Evolutionary conservation across 1,140 invertebrate genomes (phyloP).

Genomic region (Scylla paramamosain): DNA sequence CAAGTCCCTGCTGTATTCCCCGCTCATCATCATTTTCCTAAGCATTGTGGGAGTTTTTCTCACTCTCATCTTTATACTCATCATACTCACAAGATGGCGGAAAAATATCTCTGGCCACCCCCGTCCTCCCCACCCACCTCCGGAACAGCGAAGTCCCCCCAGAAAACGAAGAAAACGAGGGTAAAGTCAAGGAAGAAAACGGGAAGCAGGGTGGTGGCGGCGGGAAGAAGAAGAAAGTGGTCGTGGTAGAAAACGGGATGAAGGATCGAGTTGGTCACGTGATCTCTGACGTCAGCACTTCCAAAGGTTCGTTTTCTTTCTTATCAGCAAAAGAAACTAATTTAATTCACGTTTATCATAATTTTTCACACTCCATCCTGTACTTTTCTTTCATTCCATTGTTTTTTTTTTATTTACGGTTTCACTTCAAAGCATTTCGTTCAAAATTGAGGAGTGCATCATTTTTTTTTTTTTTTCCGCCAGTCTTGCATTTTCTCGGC

Average conservation of each 20-base stretch:
- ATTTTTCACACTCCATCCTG: neutral
- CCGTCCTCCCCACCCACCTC: neutral
- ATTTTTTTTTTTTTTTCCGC: neutral
- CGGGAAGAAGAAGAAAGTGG: conserved; percentile 61
- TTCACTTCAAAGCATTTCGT: too few relatives aligned
- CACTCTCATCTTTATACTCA: conserved; percentile 64
- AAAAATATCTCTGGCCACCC: conserved; percentile 47
- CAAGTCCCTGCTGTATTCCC: conserved; percentile 70
- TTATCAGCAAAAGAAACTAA: neutral
- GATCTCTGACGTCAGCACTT: neutral
- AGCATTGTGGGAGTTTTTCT: conserved; percentile 71
- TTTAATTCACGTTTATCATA: too few relatives aligned
- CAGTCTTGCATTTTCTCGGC: neutral
- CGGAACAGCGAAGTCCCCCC: neutral
- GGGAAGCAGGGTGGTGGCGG: neutral
- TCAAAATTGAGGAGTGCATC: too few relatives aligned
- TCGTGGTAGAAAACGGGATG: conserved; percentile 56
- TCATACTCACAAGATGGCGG: conserved; percentile 68
- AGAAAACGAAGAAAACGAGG: conserved; percentile 14
- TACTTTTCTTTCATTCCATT: neutral
- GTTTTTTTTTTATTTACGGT: neutral
- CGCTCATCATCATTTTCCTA: conserved; percentile 74
- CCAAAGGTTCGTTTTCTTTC: conserved; percentile 54
- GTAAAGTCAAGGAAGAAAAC: neutral
- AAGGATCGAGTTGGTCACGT: conserved; percentile 54